phyloP scores from a whole-genome alignment of 2,888 invertebrate species.

The Tinea semifulvella region DNA sequence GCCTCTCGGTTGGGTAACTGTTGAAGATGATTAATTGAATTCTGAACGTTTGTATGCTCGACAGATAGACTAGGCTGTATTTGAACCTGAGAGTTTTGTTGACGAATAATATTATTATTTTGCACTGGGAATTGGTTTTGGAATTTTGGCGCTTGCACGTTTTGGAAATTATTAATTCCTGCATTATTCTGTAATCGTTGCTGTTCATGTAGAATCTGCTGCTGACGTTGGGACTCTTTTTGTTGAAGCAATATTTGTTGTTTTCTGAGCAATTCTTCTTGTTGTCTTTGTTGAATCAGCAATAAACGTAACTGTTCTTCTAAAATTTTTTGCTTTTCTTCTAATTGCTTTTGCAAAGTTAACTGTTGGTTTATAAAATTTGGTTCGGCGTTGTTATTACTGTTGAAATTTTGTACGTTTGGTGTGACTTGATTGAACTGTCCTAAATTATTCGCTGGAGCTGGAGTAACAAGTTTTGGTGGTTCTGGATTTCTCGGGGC shows the following conservation, averaged over 20 bases:
- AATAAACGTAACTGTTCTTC: slow-evolving; percentile 75
- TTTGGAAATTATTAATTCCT: slow-evolving; percentile 37
- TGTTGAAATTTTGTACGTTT: slow-evolving; percentile 20
- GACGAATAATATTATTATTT: slow-evolving; percentile 27
- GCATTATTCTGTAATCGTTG: slow-evolving; percentile 39
- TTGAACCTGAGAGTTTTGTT: slow-evolving; percentile 44
- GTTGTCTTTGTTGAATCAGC: slow-evolving; percentile 73
- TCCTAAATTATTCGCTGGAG: slow-evolving; percentile 14
- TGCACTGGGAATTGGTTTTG: slow-evolving; percentile 28
- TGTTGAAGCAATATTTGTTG: slow-evolving; percentile 68
- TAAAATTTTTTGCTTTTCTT: slow-evolving; percentile 73
- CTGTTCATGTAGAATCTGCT: slow-evolving; percentile 36
- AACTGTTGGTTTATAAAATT: slow-evolving; percentile 48
- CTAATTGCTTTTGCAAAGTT: slow-evolving; percentile 55
- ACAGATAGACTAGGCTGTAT: slow-evolving; percentile 60
- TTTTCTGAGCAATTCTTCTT: slow-evolving; percentile 72
- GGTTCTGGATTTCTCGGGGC: slow-evolving; percentile 14
- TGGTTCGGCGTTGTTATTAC: slow-evolving; percentile 28
- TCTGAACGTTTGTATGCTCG: slow-evolving; percentile 28
- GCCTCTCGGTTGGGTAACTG: slow-evolving; percentile 68
- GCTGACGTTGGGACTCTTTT: slow-evolving; percentile 49
- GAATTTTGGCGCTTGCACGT: slow-evolving; percentile 34
- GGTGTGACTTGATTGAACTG: slow-evolving; percentile 13
- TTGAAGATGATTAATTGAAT: slow-evolving; percentile 53
- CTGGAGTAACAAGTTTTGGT: slow-evolving; percentile 11